These are phyloP conservation scores for Lasaia peninsularis DNA, from an alignment of 1,140 invertebrate genomes.

Conservation along the genomic window DNA sequence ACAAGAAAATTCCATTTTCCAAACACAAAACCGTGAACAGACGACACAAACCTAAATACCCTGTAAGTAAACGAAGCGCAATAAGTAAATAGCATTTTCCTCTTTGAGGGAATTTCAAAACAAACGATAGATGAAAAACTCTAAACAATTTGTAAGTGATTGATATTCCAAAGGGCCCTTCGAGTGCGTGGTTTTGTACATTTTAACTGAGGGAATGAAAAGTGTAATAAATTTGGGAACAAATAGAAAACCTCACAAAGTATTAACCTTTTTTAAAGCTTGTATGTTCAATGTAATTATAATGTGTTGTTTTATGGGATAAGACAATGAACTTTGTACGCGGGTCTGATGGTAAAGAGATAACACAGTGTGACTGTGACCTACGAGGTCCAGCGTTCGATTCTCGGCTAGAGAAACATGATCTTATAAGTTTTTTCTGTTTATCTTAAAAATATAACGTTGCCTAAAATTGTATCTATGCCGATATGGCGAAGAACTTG, in stretches of 20 bases:
- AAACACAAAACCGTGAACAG: slow-evolving; percentile 65
- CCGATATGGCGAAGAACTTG: too few relatives aligned
- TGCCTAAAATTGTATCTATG: too few relatives aligned
- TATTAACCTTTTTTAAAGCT: neutral
- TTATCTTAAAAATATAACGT: too few relatives aligned
- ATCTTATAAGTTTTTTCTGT: too few relatives aligned
- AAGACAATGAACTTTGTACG: too few relatives aligned
- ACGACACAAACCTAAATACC: slow-evolving; percentile 68
- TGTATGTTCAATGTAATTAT: too few relatives aligned
- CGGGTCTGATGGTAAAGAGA: too few relatives aligned
- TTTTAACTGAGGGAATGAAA: neutral
- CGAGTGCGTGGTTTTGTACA: slow-evolving; percentile 12
- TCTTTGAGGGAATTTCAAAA: slow-evolving; percentile 63
- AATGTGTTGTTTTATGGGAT: too few relatives aligned
- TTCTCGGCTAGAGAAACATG: too few relatives aligned
- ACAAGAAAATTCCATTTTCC: slow-evolving; percentile 73
- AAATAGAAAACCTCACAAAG: neutral
- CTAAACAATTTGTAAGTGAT: slow-evolving; percentile 60
- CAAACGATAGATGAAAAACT: slow-evolving; percentile 59
- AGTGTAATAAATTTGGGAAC: slow-evolving; percentile 14
- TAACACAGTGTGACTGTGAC: too few relatives aligned
- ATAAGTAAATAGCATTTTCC: slow-evolving; percentile 71
- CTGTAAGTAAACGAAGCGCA: slow-evolving; percentile 73
- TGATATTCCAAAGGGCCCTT: slow-evolving; percentile 28
- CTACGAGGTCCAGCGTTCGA: too few relatives aligned